Conservation (phyloP, 2,113 vertebrate genomes). For the Dromaius novaehollandiae region DNA sequence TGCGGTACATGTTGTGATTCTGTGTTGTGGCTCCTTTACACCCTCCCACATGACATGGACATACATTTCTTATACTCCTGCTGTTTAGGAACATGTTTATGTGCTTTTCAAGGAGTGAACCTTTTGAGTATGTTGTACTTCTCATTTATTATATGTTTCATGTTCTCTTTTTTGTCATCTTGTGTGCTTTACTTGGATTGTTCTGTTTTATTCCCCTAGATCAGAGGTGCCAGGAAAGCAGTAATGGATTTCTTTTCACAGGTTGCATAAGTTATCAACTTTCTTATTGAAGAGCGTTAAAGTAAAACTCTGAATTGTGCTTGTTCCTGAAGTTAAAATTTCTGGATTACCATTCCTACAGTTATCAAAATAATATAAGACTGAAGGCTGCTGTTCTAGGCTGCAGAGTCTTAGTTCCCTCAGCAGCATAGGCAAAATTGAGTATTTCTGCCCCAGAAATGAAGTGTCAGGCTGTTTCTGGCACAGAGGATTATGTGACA, state of each 20-base stretch:
- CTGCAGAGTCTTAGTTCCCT: neutral
- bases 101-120: neutral
- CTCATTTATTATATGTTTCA: neutral
- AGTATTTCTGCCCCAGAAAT: neutral
- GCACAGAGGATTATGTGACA: accelerated
- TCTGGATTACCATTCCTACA: too few species aligned
- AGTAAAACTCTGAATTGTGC: neutral
- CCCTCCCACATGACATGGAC: neutral
- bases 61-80: neutral
- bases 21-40: neutral
- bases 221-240: neutral
- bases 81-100: neutral
- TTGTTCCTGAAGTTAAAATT: neutral
- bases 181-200: neutral
- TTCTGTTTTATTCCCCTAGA: neutral
- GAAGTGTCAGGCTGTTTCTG: neutral
- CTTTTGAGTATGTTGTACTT: neutral
- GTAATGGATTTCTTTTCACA: neutral
- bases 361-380: neutral
- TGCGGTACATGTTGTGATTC: neutral
- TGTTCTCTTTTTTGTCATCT: neutral
- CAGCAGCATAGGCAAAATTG: neutral
- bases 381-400: accelerated
- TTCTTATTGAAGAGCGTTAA: neutral
- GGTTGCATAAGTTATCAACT: neutral